phyloP scores from a whole-genome alignment of 2,888 invertebrate species.

The Andrena chrysosceles region DNA sequence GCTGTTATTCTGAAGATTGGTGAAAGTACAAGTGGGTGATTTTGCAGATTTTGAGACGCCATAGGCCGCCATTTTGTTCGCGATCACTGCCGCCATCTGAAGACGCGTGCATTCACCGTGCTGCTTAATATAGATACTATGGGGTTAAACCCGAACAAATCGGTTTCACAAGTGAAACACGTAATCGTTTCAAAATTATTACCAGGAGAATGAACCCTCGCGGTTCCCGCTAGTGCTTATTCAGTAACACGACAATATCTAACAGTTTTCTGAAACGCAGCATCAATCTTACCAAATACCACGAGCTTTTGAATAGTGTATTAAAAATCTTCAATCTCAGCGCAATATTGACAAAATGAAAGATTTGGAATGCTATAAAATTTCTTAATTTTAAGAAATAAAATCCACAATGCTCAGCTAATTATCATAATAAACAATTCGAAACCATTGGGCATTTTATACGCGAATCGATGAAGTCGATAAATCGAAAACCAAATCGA shows the following conservation, averaged over 20 bases:
- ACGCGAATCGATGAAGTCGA: too few species aligned
- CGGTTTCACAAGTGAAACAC: not conserved
- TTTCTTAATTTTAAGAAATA: too few species aligned
- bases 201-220: not conserved
- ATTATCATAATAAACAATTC: too few species aligned
- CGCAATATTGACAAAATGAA: too few species aligned
- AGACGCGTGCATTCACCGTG: not conserved
- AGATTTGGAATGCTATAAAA: too few species aligned
- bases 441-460: too few species aligned
- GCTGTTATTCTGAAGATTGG: not conserved
- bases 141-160: not conserved
- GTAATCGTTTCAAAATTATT: conserved; percentile 4
- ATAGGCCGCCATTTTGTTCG: conserved; percentile 47
- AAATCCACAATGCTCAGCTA: too few species aligned
- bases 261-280: not conserved
- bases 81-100: conserved; percentile 5
- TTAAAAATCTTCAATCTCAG: not conserved
- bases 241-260: not conserved
- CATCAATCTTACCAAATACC: too few species aligned
- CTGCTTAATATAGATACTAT: conserved; percentile 12
- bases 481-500: not conserved
- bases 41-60: conserved; percentile 6
- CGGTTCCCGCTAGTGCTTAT: not conserved
- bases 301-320: not conserved
- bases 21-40: conserved; percentile 9